Conservation (phyloP, 2,888 invertebrate genomes). For the Cephus pulcher region DNA sequence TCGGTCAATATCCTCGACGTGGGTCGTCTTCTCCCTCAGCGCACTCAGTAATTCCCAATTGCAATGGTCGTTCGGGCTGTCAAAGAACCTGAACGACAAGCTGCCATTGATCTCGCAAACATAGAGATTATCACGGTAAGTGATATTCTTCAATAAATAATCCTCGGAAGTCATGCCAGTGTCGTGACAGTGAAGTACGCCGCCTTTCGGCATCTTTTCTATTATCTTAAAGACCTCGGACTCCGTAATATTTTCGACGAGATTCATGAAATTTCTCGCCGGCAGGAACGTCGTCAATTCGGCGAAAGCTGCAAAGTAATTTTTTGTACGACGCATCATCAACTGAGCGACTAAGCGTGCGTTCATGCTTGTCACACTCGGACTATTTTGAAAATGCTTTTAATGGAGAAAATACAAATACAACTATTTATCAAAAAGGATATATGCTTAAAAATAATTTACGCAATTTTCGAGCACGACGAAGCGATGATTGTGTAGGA, state of each 20-base stretch:
- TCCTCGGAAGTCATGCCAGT: conserved; percentile 74
- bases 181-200: conserved; percentile 77
- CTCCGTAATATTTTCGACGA: conserved; percentile 70
- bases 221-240: conserved; percentile 78
- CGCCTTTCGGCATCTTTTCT: conserved; percentile 80
- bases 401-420: not conserved
- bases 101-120: conserved; percentile 63
- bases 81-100: conserved; percentile 41
- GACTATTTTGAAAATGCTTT: not conserved
- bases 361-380: not conserved
- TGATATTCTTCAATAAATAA: conserved; percentile 72
- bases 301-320: conserved; percentile 31
- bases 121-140: conserved; percentile 73
- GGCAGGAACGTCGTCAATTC: conserved; percentile 69
- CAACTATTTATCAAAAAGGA: no score
- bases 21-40: conserved; percentile 33
- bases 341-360: no score
- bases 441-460: not conserved
- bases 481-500: not conserved
- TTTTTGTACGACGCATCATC: not conserved
- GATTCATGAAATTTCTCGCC: conserved; percentile 75
- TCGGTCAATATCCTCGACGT: conserved; percentile 67
- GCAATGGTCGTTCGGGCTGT: conserved; percentile 33
- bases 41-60: conserved; percentile 48
- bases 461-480: no score